A percentile compares a stretch with the other conserved stretches of the same genome.
Conservation (phyloP, 2,888 invertebrate genomes). For the Tanytarsus gracilentus region DNA sequence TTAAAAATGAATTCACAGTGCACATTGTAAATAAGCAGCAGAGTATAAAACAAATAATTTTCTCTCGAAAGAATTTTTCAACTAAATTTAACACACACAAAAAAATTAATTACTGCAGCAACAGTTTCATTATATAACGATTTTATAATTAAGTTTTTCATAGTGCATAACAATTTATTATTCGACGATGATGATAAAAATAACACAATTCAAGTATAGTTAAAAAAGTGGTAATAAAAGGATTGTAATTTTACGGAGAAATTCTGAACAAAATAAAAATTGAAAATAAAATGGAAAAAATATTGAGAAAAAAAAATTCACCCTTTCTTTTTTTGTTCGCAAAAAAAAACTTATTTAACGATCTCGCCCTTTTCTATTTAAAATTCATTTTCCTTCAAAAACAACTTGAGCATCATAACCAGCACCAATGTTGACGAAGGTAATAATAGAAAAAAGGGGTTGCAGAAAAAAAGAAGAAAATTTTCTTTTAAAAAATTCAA, state of each 20-base stretch:
- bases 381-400: slow-evolving; percentile 27
- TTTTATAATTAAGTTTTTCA: slow-evolving; percentile 25
- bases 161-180: slow-evolving; percentile 18
- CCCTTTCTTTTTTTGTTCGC: not conserved
- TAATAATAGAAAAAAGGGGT: slow-evolving; percentile 12
- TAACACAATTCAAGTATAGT: slow-evolving; percentile 11
- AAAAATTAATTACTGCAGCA: slow-evolving; percentile 10
- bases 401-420: not conserved
- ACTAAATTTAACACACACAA: slow-evolving; percentile 15
- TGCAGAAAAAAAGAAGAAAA: too few relatives aligned
- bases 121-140: slow-evolving; percentile 27
- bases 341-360: not conserved
- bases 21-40: not conserved
- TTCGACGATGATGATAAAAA: not conserved
- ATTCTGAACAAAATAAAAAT: slow-evolving; percentile 6
- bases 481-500: slow-evolving; percentile 6
- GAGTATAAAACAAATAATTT: not conserved
- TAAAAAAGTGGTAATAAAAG: slow-evolving; percentile 8
- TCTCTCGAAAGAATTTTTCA: slow-evolving; percentile 12
- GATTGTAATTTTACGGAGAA: slow-evolving; percentile 28
- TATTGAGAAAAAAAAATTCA: slow-evolving; percentile 1
- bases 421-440: not conserved
- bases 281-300: slow-evolving; percentile 18
- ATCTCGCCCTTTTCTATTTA: slow-evolving; percentile 19
- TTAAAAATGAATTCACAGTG: too few relatives aligned